These are phyloP conservation scores for Mormyrus proboscirostris DNA, from an alignment of 2,797 vertebrate genomes.

Conservation along the genomic window DNA sequence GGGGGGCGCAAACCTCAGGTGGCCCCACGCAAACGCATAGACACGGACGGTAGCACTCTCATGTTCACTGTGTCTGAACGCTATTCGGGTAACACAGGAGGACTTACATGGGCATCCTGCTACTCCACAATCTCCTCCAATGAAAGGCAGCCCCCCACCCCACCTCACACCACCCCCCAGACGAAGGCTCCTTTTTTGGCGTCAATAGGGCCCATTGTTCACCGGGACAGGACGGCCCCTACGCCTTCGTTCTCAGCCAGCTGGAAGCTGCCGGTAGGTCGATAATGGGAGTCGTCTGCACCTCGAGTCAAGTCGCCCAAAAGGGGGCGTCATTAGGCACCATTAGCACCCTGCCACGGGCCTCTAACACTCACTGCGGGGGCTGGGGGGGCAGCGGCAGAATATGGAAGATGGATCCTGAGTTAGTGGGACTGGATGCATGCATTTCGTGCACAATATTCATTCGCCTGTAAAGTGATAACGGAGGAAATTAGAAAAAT, in stretches of 20 bases:
- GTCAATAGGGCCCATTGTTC: background rate
- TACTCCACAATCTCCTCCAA: background rate
- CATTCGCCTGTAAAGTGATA: background rate
- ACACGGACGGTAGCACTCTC: background rate
- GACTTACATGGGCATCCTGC: background rate
- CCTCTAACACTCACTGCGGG: background rate
- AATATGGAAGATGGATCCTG: background rate
- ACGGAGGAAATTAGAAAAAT: background rate
- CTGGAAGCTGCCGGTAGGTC: slow-evolving; percentile 37
- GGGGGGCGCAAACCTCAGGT: background rate
- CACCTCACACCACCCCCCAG: too few species aligned
- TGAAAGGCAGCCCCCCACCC: background rate
- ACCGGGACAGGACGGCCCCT: background rate
- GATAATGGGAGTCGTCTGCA: slow-evolving; percentile 51
- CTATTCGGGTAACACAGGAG: background rate
- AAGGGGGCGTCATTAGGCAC: slow-evolving; percentile 36
- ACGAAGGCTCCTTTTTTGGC: background rate
- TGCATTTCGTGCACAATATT: background rate
- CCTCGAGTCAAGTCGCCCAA: slow-evolving; percentile 54
- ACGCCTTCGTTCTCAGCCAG: background rate
- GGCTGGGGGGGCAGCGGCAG: slow-evolving; percentile 33
- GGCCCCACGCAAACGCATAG: background rate
- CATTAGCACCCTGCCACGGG: slow-evolving; percentile 31
- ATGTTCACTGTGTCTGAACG: background rate
- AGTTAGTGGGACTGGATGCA: background rate